phyloP scores from a whole-genome alignment of 2,888 invertebrate species.

The Drosophila rubida region DNA sequence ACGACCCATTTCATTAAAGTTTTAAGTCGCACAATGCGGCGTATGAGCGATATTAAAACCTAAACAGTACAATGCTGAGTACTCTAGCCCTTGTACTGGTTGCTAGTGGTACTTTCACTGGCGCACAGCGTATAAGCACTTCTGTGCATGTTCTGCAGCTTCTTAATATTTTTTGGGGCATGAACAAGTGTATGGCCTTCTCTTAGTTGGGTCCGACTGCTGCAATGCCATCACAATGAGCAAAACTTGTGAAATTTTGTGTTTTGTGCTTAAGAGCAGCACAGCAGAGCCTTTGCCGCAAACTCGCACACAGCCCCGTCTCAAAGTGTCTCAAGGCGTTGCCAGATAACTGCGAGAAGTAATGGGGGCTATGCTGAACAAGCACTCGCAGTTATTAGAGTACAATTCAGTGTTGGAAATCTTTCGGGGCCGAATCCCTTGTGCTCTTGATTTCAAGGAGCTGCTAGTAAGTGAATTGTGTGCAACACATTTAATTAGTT shows the following conservation, averaged over 20 bases:
- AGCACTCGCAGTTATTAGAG: conserved; percentile 49
- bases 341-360: conserved; percentile 30
- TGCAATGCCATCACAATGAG: conserved; percentile 46
- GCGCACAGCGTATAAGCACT: neutral
- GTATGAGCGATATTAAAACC: conserved; percentile 46
- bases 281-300: conserved; percentile 6
- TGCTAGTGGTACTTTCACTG: neutral
- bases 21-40: conserved; percentile 46
- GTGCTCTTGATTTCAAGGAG: conserved; percentile 23
- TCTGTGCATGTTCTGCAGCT: conserved; percentile 15
- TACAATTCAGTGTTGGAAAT: conserved; percentile 31
- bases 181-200: conserved; percentile 39
- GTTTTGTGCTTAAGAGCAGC: conserved; percentile 46
- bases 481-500: conserved; percentile 67
- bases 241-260: conserved; percentile 57
- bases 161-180: conserved; percentile 48
- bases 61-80: conserved; percentile 18
- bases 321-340: conserved; percentile 50
- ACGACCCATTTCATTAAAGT: conserved; percentile 64
- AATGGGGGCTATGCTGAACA: conserved; percentile 18
- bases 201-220: conserved; percentile 1
- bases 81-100: neutral
- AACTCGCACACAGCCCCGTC: neutral
- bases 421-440: conserved; percentile 15
- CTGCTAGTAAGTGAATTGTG: conserved; percentile 38